Evolutionary conservation across 2,797 vertebrate genomes (phyloP), one percentile per base, ranked within the genome.

Genomic region (Erpetoichthys calabaricus): DNA sequence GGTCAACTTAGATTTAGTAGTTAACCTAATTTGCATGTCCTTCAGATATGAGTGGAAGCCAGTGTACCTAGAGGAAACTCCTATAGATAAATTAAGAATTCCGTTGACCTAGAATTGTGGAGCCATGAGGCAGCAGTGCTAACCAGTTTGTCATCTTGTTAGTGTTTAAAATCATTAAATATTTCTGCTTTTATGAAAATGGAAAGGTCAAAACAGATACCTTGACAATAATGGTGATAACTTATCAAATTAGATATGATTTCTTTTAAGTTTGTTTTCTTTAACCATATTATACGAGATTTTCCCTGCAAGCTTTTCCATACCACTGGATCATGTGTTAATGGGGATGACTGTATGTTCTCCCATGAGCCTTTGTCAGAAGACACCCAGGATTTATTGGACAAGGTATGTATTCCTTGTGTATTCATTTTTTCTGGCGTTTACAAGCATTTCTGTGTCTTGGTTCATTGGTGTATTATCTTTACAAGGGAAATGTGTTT

Each of bases 281-380:
- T 94, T 91, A 77, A 94, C 67, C 71, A 2, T 0, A 4, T 0
- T 8, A 4, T 55, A 98, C 89, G 91, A 55, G 94, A 98, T 58
- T 98, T 95, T 57, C 94, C 94, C 0, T 98, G 94, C 67, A 97
- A 97, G 79, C 70, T 96, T 4, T 97, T 89, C 69, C 94, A 98
- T 74, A 97, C 92, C 8, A 97, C 93, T 0, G 94, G 93, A 42
- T 94, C 88, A 73, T 98, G 94, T 57, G 91, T 97, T 65, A 96
- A 98, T 0, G 91, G 88, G 0, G 92, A 97, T 0, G 92, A 98
- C 65, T 98, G 94, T 61, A 98, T 96, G 94, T 98, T 98, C 61
- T 98, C 94, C 25, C 94, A 98, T 0, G 90, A 94, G 0, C 66
- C 74, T 0, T 83, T 98, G 10, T 94, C 86, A 0, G 90, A 92